Percentiles rank a stretch among this genome's conserved stretches.
phyloP scores from a whole-genome alignment of 2,113 vertebrate genomes.

The Apaloderma vittatum region DNA sequence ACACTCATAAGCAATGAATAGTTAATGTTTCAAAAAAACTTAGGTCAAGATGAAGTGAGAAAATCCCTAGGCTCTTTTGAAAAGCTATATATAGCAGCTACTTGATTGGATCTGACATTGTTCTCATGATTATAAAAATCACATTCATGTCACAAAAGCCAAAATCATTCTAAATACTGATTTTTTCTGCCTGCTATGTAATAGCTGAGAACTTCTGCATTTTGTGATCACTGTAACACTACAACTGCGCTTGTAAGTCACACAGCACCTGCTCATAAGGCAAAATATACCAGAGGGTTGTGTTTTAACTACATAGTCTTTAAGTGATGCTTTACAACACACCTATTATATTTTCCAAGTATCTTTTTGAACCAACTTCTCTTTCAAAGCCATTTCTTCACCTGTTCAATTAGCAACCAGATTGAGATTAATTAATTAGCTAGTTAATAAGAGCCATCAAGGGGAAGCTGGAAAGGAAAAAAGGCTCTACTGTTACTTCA shows the following conservation, averaged over 20 bases:
- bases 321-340: background rate
- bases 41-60: background rate
- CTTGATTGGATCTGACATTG: background rate
- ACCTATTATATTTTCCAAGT: background rate
- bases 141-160: background rate
- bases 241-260: background rate
- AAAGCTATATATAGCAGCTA: background rate
- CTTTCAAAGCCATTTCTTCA: slow-evolving; percentile 16
- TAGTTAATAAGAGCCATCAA: background rate
- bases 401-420: slow-evolving; percentile 27
- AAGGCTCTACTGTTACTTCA: background rate
- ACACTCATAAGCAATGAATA: background rate
- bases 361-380: slow-evolving; percentile 10
- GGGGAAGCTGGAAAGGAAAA: background rate
- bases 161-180: background rate
- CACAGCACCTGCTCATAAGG: background rate
- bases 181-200: background rate
- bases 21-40: background rate
- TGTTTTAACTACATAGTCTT: background rate
- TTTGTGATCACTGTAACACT: background rate
- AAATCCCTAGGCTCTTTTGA: background rate
- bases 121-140: background rate
- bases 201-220: background rate
- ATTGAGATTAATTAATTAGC: slow-evolving; percentile 36
- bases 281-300: background rate